phyloP scores from a whole-genome alignment of 2,797 vertebrate species.

The Phrynocephalus vlangalii region DNA sequence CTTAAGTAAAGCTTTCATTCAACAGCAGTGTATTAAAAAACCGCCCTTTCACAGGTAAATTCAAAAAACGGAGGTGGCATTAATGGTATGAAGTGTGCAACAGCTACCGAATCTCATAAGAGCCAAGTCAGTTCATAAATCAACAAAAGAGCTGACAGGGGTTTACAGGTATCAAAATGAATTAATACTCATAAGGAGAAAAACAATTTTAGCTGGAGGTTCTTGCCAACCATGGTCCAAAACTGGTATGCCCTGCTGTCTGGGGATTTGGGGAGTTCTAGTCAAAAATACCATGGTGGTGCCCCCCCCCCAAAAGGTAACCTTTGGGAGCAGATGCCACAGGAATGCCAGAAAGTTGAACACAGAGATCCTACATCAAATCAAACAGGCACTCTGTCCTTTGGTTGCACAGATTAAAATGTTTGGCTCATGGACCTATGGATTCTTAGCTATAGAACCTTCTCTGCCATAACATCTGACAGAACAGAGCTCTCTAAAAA shows the following conservation, averaged over 20 bases:
- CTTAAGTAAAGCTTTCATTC: background rate
- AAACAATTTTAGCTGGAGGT: too few species aligned
- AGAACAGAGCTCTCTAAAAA: background rate
- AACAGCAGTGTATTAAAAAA: too few species aligned
- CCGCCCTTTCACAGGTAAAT: slow-evolving; percentile 20
- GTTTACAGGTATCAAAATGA: background rate
- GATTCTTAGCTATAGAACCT: background rate
- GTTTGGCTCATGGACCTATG: background rate
- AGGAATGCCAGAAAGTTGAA: too few species aligned
- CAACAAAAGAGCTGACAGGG: background rate
- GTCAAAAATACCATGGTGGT: too few species aligned
- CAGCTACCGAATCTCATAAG: background rate
- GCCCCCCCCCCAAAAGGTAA: too few species aligned
- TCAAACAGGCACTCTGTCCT: background rate
- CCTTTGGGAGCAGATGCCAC: too few species aligned
- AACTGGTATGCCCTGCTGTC: too few species aligned
- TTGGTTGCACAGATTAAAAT: background rate
- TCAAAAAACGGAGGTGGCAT: slow-evolving; percentile 55
- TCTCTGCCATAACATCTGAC: too few species aligned
- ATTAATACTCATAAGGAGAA: too few species aligned
- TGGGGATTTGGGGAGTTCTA: too few species aligned
- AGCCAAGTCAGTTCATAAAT: background rate
- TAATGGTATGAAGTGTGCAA: background rate
- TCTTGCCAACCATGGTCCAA: too few species aligned
- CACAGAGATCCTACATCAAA: too few species aligned